phyloP scores from a whole-genome alignment of 1,140 invertebrate genomes.

The Temnothorax nylanderi region DNA sequence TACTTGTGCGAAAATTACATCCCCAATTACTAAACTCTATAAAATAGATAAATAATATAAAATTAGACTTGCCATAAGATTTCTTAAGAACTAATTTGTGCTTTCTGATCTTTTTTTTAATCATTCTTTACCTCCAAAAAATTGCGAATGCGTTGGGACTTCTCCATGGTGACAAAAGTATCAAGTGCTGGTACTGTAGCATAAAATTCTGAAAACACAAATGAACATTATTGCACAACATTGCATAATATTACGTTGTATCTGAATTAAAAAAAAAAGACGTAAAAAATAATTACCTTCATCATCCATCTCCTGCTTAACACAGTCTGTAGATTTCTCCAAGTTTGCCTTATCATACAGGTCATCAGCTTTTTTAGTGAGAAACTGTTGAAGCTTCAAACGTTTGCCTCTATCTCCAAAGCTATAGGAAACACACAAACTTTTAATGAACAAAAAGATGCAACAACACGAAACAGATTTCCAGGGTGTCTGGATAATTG shows the following conservation, averaged over 20 bases:
- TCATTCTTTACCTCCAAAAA: conserved; percentile 90
- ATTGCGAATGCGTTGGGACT: conserved; percentile 89
- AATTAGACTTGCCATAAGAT: conserved; percentile 33
- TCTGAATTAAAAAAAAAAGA: too few relatives aligned
- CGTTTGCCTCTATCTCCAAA: conserved; percentile 94
- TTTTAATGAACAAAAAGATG: background rate
- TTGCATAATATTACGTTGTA: conserved; percentile 3
- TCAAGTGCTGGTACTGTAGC: conserved; percentile 95
- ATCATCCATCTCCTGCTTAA: conserved; percentile 81
- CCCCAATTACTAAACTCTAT: conserved; percentile 92
- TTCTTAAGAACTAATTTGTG: background rate
- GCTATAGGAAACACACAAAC: conserved; percentile 78
- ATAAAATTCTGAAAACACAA: conserved; percentile 89
- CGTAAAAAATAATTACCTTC: conserved; percentile 79
- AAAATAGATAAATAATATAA: conserved; percentile 72
- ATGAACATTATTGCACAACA: background rate
- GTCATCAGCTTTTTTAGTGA: conserved; percentile 91
- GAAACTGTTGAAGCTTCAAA: conserved; percentile 93
- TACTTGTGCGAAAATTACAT: conserved; percentile 93
- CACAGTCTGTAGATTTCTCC: conserved; percentile 83
- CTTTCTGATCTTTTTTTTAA: background rate
- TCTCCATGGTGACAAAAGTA: conserved; percentile 91
- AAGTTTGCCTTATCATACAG: conserved; percentile 87
- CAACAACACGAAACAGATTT: background rate
- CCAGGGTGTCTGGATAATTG: background rate